These are phyloP conservation scores for Thalassoma bifasciatum DNA, from an alignment of 2,113 vertebrate genomes.

Conservation along the genomic window DNA sequence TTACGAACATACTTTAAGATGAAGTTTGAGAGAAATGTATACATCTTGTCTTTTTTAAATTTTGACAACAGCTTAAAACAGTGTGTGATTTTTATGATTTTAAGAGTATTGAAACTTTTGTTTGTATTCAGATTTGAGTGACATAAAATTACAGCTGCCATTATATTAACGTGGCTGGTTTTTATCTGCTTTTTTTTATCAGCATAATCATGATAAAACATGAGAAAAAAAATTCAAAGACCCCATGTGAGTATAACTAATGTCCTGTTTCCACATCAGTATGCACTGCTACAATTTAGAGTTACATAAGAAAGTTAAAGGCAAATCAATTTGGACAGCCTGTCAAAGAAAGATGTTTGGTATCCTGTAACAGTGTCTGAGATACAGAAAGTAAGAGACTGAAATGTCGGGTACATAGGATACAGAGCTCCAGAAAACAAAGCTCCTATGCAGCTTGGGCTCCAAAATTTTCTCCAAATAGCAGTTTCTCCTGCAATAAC, in stretches of 20 bases:
- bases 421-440: background rate
- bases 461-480: slow-evolving; percentile 9
- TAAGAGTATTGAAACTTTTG: too few species aligned
- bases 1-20: too few species aligned
- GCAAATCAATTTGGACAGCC: background rate
- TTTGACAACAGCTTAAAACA: too few species aligned
- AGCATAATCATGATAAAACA: background rate
- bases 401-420: background rate
- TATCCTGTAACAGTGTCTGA: too few species aligned
- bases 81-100: too few species aligned
- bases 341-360: background rate
- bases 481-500: slow-evolving; percentile 29
- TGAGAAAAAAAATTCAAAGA: background rate
- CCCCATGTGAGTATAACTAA: slow-evolving; percentile 9
- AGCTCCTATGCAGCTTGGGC: background rate
- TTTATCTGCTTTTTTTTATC: background rate
- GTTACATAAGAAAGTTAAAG: background rate
- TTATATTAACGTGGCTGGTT: background rate
- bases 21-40: too few species aligned
- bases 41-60: too few species aligned
- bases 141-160: background rate
- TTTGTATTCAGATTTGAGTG: background rate
- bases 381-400: background rate
- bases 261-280: slow-evolving; percentile 9
- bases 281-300: background rate